Conservation (phyloP, 1,140 invertebrate genomes). For the Hypothenemus hampei region DNA sequence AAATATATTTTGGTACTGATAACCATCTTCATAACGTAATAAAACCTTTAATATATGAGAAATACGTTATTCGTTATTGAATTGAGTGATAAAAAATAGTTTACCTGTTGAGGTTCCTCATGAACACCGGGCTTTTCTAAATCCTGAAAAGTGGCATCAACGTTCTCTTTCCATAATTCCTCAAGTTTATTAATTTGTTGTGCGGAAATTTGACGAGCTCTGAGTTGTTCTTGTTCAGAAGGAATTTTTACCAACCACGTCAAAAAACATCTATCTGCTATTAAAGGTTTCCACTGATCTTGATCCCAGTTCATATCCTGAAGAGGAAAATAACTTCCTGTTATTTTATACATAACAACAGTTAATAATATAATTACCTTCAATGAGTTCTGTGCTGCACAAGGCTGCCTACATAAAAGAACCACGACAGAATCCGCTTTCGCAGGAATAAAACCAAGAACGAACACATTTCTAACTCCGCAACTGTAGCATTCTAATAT, state of each 20-base stretch:
- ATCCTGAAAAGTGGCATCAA: constrained; percentile 96
- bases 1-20: constrained; percentile 99
- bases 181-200: constrained; percentile 97
- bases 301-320: constrained; percentile 99
- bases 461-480: constrained; percentile 95
- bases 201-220: constrained; percentile 92
- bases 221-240: constrained; percentile 89
- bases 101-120: constrained; percentile 94
- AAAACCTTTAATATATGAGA: constrained; percentile 34
- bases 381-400: constrained; percentile 87
- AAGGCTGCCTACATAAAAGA: constrained; percentile 92
- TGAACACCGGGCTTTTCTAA: constrained; percentile 96
- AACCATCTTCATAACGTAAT: constrained; percentile 91
- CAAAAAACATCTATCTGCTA: constrained; percentile 91
- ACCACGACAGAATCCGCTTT: constrained; percentile 99
- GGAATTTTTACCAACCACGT: constrained; percentile 97
- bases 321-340: constrained; percentile 44
- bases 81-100: not conserved
- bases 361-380: constrained; percentile 37
- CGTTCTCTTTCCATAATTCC: constrained; percentile 98
- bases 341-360: not conserved
- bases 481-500: constrained; percentile 98
- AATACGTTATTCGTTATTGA: not conserved
- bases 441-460: constrained; percentile 97
- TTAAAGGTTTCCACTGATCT: constrained; percentile 97